These are phyloP conservation scores for Lates japonicus DNA, from an alignment of 2,797 vertebrate genomes.

Conservation along the genomic window DNA sequence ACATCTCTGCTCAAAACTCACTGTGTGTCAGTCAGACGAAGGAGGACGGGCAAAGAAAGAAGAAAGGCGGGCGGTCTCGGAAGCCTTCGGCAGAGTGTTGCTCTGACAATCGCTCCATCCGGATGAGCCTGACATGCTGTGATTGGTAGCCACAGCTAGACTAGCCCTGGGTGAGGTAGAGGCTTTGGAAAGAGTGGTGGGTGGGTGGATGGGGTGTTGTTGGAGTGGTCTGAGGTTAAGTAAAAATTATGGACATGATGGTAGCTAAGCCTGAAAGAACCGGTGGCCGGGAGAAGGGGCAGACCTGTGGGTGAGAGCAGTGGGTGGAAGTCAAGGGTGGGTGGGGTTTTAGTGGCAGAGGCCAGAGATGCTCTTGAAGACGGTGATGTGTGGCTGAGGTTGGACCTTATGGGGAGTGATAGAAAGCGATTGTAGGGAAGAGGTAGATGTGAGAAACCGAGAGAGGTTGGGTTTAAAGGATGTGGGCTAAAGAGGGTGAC, in stretches of 20 bases:
- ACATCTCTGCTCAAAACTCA: slow-evolving; percentile 52
- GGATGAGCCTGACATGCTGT: slow-evolving; percentile 83
- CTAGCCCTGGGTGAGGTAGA: slow-evolving; percentile 44
- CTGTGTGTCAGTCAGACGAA: slow-evolving; percentile 67
- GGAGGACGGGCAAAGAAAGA: slow-evolving; percentile 53
- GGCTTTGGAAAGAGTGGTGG: slow-evolving; percentile 36
- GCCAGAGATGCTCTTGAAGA: slow-evolving; percentile 30
- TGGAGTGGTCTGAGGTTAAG: no score
- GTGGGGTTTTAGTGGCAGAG: slow-evolving; percentile 26
- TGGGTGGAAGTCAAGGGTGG: slow-evolving; percentile 45
- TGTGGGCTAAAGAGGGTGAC: not conserved
- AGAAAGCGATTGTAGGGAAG: slow-evolving; percentile 2
- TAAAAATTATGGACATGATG: no score
- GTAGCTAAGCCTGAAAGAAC: no score
- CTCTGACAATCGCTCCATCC: slow-evolving; percentile 85
- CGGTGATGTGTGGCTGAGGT: slow-evolving; percentile 37
- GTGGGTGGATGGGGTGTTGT: slow-evolving; percentile 23
- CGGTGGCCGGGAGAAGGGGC: no score
- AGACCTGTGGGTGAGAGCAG: slow-evolving; percentile 28
- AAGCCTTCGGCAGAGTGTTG: slow-evolving; percentile 78
- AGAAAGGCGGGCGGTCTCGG: slow-evolving; percentile 69
- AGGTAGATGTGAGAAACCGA: not conserved
- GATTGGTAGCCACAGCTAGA: slow-evolving; percentile 80
- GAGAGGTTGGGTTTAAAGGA: slow-evolving; percentile 17
- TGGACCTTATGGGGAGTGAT: slow-evolving; percentile 3